These are phyloP conservation scores for Liodrosophila aerea DNA, from an alignment of 2,888 invertebrate species.

Conservation along the genomic window DNA sequence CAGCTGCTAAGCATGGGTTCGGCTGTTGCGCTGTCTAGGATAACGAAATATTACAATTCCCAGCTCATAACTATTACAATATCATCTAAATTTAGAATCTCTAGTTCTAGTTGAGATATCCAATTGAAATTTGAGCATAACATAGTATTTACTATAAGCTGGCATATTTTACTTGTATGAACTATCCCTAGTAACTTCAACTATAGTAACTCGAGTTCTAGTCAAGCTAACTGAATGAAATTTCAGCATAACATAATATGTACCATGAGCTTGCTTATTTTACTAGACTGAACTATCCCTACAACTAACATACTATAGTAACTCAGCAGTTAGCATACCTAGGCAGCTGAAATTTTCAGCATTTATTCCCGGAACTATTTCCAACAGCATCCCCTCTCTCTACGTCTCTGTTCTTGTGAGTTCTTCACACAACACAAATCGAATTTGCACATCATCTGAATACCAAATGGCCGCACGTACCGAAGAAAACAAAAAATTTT, in stretches of 20 bases:
- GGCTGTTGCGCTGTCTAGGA: too few species aligned
- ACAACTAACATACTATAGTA: background rate
- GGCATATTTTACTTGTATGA: too few species aligned
- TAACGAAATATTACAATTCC: too few species aligned
- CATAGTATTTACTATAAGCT: too few species aligned
- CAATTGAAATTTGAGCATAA: too few species aligned
- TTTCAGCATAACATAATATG: background rate
- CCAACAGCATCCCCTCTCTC: background rate
- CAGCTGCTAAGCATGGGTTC: too few species aligned
- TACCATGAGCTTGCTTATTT: background rate
- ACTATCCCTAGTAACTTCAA: background rate
- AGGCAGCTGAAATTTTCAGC: background rate
- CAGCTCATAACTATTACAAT: too few species aligned
- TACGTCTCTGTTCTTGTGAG: slow-evolving; percentile 43
- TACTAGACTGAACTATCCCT: background rate
- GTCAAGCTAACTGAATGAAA: background rate
- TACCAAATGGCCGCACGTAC: slow-evolving; percentile 81
- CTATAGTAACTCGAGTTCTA: slow-evolving; percentile 3
- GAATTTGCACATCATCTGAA: slow-evolving; percentile 82
- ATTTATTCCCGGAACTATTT: background rate
- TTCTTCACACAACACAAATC: slow-evolving; percentile 64
- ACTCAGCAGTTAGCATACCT: background rate
- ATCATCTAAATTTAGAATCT: too few species aligned
- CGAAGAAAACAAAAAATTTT: slow-evolving; percentile 31
- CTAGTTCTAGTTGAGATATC: too few species aligned